phyloP scores from a whole-genome alignment of 1,140 invertebrate species.

The Leptinotarsa undecemlineata region DNA sequence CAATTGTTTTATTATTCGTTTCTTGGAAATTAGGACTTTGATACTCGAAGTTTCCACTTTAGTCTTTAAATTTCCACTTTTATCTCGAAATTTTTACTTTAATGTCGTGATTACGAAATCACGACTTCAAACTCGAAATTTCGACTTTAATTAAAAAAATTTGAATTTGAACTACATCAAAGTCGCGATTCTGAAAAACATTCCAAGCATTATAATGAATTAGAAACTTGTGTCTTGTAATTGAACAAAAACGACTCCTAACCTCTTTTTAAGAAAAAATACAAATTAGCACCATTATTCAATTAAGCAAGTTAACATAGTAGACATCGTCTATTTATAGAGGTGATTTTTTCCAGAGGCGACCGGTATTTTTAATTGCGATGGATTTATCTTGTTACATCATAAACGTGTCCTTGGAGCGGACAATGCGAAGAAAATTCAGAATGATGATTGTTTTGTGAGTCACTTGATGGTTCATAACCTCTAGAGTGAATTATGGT shows the following conservation, averaged over 20 bases:
- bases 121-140: no score
- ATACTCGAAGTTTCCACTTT: no score
- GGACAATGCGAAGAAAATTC: conserved; percentile 9
- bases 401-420: conserved; percentile 12
- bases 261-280: neutral
- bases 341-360: conserved; percentile 20
- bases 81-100: no score
- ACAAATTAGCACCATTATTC: conserved; percentile 11
- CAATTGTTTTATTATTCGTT: no score
- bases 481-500: conserved; percentile 4
- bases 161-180: no score
- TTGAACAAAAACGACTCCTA: neutral
- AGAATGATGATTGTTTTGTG: conserved; percentile 11
- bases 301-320: conserved; percentile 13
- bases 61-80: no score
- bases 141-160: no score
- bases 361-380: neutral
- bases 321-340: conserved; percentile 12
- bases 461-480: conserved; percentile 15
- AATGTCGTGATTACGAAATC: no score
- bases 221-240: neutral
- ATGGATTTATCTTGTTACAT: conserved; percentile 20
- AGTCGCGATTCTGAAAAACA: neutral
- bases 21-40: no score
- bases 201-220: neutral